Percentiles rank a stretch among this genome's conserved stretches.
Evolutionary conservation across 2,797 vertebrate species (phyloP).

Genomic region (Austrolebias charrua): DNA sequence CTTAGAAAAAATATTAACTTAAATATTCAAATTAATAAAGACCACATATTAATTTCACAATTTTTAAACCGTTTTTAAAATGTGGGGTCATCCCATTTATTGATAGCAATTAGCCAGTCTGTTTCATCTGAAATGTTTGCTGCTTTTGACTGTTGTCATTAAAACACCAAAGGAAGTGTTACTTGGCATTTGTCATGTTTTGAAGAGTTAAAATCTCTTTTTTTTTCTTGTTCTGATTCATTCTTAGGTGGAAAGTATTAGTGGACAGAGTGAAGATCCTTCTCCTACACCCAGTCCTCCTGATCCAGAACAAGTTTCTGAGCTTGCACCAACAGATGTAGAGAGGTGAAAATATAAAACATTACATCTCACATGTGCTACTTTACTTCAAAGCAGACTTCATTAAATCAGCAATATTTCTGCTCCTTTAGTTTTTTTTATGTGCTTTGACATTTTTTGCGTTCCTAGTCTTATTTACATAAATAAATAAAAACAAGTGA

Average conservation of each 20-base stretch:
- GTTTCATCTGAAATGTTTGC: slow-evolving; percentile 19
- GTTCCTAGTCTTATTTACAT: not conserved
- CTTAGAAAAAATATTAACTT: not conserved
- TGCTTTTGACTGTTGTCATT: slow-evolving; percentile 10
- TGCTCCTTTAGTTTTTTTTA: not conserved
- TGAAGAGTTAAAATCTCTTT: not conserved
- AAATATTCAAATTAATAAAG: not conserved
- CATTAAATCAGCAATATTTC: not conserved
- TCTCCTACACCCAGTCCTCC: slow-evolving; percentile 63
- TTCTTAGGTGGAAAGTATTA: slow-evolving; percentile 64
- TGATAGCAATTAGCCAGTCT: slow-evolving; percentile 28
- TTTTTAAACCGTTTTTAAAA: slow-evolving; percentile 31
- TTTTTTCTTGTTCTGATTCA: slow-evolving; percentile 1
- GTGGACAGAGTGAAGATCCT: slow-evolving; percentile 76
- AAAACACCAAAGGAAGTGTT: slow-evolving; percentile 7
- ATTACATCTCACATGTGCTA: not conserved
- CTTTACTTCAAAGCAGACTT: not conserved
- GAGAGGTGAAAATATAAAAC: slow-evolving; percentile 60
- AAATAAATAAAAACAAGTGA: not conserved
- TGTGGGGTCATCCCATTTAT: slow-evolving; percentile 39
- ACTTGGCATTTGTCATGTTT: not conserved
- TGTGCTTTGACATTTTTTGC: not conserved
- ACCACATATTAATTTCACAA: not conserved
- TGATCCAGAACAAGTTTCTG: slow-evolving; percentile 51
- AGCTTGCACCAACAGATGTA: slow-evolving; percentile 40